A percentile compares a stretch with the other conserved stretches of the same genome.
phyloP scores from a whole-genome alignment of 1,140 invertebrate species.

The Zaprionus inermis region DNA sequence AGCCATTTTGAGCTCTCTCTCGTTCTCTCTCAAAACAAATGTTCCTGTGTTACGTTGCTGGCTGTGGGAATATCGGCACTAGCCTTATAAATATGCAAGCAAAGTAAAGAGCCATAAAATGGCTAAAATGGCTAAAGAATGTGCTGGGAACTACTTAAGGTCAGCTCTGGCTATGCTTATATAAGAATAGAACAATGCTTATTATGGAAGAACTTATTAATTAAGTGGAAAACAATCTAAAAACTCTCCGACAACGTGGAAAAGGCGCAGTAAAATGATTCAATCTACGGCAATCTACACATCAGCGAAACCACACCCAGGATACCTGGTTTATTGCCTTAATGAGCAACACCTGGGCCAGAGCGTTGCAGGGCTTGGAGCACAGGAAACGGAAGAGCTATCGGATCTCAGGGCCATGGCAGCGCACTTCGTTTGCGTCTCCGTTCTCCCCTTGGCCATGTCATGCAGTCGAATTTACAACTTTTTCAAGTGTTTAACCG shows the following conservation, averaged over 20 bases:
- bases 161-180: constrained; percentile 50
- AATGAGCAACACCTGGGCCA: constrained; percentile 68
- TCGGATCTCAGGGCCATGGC: background rate
- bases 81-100: constrained; percentile 67
- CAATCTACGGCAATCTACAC: constrained; percentile 25
- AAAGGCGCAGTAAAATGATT: constrained; percentile 37
- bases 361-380: background rate
- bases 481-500: constrained; percentile 59
- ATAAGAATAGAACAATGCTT: constrained; percentile 15
- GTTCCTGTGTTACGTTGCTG: constrained; percentile 30
- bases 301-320: constrained; percentile 37
- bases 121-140: constrained; percentile 49
- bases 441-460: constrained; percentile 20
- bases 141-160: constrained; percentile 25
- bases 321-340: constrained; percentile 47
- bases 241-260: background rate
- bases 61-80: background rate
- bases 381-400: background rate
- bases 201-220: background rate
- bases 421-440: background rate
- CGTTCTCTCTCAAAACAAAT: constrained; percentile 59
- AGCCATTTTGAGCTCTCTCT: constrained; percentile 59
- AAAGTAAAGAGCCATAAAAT: constrained; percentile 38
- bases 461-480: constrained; percentile 61
- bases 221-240: background rate